A percentile compares a stretch with the other conserved stretches of the same genome.
Conservation (phyloP, 53 echinoderm and acorn worm species). For the Holothuria scabra region DNA sequence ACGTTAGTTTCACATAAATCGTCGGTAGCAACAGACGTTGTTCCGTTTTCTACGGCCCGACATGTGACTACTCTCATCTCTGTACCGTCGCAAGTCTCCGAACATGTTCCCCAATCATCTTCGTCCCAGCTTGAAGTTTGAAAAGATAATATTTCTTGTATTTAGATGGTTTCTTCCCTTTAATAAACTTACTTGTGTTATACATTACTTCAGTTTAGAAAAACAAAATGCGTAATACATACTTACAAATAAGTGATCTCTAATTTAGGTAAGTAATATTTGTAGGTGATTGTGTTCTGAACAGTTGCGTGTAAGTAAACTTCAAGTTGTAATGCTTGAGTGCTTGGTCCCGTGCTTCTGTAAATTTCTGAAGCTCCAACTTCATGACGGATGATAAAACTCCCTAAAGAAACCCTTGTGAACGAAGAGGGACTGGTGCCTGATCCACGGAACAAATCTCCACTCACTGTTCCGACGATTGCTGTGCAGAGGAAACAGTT, state of each 20-base stretch:
- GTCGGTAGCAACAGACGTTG: not conserved
- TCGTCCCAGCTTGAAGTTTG: too few relatives aligned
- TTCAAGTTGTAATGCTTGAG: not conserved
- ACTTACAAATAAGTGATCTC: constrained; percentile 35
- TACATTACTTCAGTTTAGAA: too few relatives aligned
- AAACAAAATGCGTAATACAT: too few relatives aligned
- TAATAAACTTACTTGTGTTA: too few relatives aligned
- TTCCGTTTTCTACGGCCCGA: constrained; percentile 1
- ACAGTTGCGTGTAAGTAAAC: not conserved
- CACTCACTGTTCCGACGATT: too few relatives aligned
- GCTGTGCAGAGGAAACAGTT: too few relatives aligned
- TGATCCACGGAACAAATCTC: constrained; percentile 16
- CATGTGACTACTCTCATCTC: constrained; percentile 5
- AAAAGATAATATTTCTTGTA: too few relatives aligned
- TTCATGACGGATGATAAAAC: constrained; percentile 19
- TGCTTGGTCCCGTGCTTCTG: constrained; percentile 8
- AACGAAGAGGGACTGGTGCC: not conserved
- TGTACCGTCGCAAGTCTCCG: not conserved
- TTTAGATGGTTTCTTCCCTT: too few relatives aligned
- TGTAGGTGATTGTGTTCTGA: constrained; percentile 2
- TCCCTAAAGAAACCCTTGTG: not conserved
- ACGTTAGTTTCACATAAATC: constrained; percentile 21
- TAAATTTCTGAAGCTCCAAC: not conserved
- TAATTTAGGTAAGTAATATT: not conserved
- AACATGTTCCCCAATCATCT: too few relatives aligned